Base-by-base conservation (phyloP, 2,888 invertebrate species). In the Nebria salina region DNA sequence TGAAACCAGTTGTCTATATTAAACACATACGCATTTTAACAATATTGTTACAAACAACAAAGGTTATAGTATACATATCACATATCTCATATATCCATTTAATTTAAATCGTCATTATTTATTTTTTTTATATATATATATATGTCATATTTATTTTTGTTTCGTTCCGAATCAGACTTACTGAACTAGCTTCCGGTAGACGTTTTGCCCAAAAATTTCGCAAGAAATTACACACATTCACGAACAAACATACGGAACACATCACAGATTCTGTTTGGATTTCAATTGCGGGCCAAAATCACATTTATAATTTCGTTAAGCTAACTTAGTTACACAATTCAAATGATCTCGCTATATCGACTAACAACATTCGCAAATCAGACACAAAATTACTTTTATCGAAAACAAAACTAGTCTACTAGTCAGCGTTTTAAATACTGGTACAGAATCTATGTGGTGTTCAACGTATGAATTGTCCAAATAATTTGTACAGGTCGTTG, bases 51-150 rank as follows among this genome's bases (percentile, higher is more conserved):
- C 70, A 70, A 25, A 70, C 26, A 70, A 70, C 70, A 70, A 13
- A 70, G 26, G 70, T 70, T 70, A 70, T 25, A 66, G 66, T 66
- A 66, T 70, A 70, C 26, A 70, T 70, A 70, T 70, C 70, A 70
- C 70, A 26, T 11, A 70, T 70, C 20, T 25, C 70, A 70, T 70
- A 70, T 70, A 70, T 70, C 26, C 70, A 66, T 34, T 34, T 34
- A 34, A 34, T 34, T 34, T 54, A 54, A 54, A 54, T 11, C 13
- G 54, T 8, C 8, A 11, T 25, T 68, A 68, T 68, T 11, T 68
- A 68, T 68, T 11, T 68, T 11, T 68, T 68, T 11, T 68, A 68
- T 68, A 68, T 68, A 68, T 68, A 66, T 66, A 68, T 68, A 68
- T 68, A 68, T 68, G 15, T 54, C 34, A 54, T 54, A 54, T 54